These are phyloP conservation scores for Metopia argyrocephala DNA, from an alignment of 2,888 invertebrate species.

Conservation along the genomic window DNA sequence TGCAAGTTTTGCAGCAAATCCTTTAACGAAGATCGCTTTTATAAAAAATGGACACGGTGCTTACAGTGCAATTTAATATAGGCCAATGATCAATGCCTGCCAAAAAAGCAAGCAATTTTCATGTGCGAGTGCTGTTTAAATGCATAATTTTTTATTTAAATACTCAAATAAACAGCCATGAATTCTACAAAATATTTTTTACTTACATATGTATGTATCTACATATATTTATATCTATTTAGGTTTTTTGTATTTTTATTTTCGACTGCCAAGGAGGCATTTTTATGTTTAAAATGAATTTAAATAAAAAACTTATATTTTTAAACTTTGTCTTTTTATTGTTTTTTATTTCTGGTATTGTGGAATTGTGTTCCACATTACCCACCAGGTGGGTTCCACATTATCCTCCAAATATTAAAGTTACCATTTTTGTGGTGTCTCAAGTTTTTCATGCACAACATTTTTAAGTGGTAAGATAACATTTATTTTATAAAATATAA, in stretches of 20 bases:
- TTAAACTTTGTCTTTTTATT: background rate
- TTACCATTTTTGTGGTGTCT: no score
- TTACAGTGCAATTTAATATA: background rate
- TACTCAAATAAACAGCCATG: background rate
- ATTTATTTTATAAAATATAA: no score
- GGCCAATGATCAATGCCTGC: background rate
- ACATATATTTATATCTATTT: background rate
- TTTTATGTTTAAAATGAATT: no score
- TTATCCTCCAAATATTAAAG: no score
- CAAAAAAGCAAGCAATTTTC: background rate
- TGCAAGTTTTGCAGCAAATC: slow-evolving; percentile 38
- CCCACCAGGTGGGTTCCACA: background rate
- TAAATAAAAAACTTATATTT: no score
- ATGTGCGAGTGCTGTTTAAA: background rate
- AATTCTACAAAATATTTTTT: no score
- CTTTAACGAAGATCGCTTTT: background rate
- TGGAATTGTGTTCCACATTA: background rate
- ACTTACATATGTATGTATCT: no score
- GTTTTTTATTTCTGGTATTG: background rate
- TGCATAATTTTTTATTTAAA: background rate
- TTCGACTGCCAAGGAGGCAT: no score
- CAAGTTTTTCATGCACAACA: no score
- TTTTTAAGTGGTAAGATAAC: no score
- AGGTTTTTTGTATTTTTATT: background rate
- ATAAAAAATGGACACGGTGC: background rate